Percentiles rank a stretch among this genome's conserved stretches.
These are phyloP conservation scores for Lycodopsis pacificus DNA, from an alignment of 2,797 vertebrate species.

Conservation along the genomic window DNA sequence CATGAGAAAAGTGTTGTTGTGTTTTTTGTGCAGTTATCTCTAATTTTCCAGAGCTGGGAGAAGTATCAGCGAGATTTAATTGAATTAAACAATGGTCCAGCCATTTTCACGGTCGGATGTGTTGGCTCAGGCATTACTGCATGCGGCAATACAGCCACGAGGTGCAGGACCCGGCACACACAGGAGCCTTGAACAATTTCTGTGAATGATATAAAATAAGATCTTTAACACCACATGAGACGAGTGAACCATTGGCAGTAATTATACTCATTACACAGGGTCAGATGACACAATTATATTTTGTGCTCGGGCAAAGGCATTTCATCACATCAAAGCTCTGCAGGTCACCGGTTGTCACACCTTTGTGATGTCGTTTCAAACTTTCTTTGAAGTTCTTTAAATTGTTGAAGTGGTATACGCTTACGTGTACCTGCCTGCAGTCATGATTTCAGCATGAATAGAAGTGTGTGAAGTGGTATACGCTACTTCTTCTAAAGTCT, in stretches of 20 bases:
- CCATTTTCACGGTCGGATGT: slow-evolving; percentile 59
- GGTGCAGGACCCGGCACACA: slow-evolving; percentile 31
- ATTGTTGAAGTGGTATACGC: not conserved
- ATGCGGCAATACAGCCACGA: slow-evolving; percentile 6
- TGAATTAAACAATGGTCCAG: slow-evolving; percentile 59
- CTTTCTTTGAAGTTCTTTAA: not conserved
- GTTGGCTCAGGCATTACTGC: slow-evolving; percentile 41
- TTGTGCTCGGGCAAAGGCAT: slow-evolving; percentile 15
- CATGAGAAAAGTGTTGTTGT: not conserved
- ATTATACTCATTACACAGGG: slow-evolving; percentile 30
- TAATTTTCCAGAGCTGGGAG: slow-evolving; percentile 43
- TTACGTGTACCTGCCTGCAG: not conserved
- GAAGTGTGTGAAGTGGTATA: not conserved
- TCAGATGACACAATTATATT: slow-evolving; percentile 21
- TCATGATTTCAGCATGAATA: not conserved
- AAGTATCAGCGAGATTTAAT: slow-evolving; percentile 61
- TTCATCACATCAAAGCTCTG: slow-evolving; percentile 25
- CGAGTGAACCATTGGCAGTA: slow-evolving; percentile 17
- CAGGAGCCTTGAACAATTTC: slow-evolving; percentile 25
- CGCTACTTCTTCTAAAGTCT: not conserved
- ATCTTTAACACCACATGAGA: slow-evolving; percentile 33
- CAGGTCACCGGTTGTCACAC: not conserved
- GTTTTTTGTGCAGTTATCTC: slow-evolving; percentile 42
- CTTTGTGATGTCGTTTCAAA: slow-evolving; percentile 5
- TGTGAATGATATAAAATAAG: slow-evolving; percentile 29